Evolutionary conservation across 2,888 invertebrate species (phyloP), one percentile per base, ranked within the genome.

Genomic region (Mechanitis messenoides): DNA sequence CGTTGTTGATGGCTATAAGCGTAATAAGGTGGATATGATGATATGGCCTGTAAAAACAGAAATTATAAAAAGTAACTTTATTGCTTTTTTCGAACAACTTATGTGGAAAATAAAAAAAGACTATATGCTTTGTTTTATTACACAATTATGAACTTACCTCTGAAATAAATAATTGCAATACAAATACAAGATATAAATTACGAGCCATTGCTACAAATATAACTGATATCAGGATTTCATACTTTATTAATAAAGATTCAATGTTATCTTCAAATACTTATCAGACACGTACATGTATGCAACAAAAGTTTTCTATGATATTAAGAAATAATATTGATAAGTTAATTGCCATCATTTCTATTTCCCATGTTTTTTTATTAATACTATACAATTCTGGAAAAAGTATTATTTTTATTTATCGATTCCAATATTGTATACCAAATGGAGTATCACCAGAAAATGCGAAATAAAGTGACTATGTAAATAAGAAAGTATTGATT

Each of bases 201-300:
- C 33, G 12, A 55, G 61, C 64, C 69, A 69, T 69, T 1, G 57
- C 45, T 31, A 46, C n/a, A 33, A 33, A 47, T 47, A 33, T 50
- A 35, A 66, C 58, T 63, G 65, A 38, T 59, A 45, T 54, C 33
- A 35, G 53, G 45, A 58, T 3, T 57, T n/a, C 57, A 53, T 58
- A 45, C 64, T 59, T 61, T 61, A 59, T 62, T 64, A 60, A 64
- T 67, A 68, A 65, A 68, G 46, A 60, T 47, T 56, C 28, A 31
- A 11, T 50, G 11, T 50, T 50, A 50, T 35, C 57, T 58, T 57
- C 28, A 50, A 31, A 12, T 35, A 35, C 33, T 55, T 38, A 35
- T 35, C 54, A 35, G n/a, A 7, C 50, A 50, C 50, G 50, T 50
- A 50, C 50, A 31, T 9, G 11, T 31, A 50, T n/a, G 47, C 12